These are phyloP conservation scores for Astropecten irregularis DNA, from an alignment of 53 echinoderm and acorn worm species.

Conservation along the genomic window DNA sequence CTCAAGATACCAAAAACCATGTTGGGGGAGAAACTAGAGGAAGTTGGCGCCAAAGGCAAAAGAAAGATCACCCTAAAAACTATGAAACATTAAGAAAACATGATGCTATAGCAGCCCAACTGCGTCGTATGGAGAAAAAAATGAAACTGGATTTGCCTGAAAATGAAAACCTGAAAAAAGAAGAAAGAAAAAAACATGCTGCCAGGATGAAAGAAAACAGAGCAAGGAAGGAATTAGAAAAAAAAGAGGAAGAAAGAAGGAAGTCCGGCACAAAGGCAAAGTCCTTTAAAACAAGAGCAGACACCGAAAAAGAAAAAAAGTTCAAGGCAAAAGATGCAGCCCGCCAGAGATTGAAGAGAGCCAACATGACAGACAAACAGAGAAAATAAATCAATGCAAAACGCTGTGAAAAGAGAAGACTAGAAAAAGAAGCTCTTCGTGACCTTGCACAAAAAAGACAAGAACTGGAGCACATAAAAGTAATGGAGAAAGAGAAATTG, in stretches of 20 bases:
- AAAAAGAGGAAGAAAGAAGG: constrained; percentile 6
- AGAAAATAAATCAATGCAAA: neutral
- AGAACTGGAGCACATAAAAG: constrained; percentile 23
- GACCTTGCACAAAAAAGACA: neutral
- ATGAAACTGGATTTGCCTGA: constrained; percentile 26
- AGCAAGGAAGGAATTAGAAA: constrained; percentile 53
- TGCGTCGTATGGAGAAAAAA: constrained; percentile 47
- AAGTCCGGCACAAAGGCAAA: constrained; percentile 8
- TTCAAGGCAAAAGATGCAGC: constrained; percentile 60
- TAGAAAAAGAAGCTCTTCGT: neutral
- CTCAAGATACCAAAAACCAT: too few relatives aligned
- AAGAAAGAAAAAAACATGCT: constrained; percentile 18
- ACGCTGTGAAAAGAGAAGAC: constrained; percentile 32
- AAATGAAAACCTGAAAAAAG: constrained; percentile 38
- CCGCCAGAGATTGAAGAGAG: constrained; percentile 17
- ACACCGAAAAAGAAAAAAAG: constrained; percentile 37
- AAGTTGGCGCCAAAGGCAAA: too few relatives aligned
- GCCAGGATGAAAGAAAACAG: constrained; percentile 51
- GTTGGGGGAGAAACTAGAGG: too few relatives aligned
- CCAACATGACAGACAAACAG: constrained; percentile 16
- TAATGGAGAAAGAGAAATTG: neutral
- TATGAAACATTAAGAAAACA: constrained; percentile 35
- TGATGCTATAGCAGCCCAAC: constrained; percentile 17
- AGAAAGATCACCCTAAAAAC: neutral
- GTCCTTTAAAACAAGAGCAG: constrained; percentile 23